Evolutionary conservation across 2,888 invertebrate genomes (phyloP).

Genomic region (Encarsia formosa): DNA sequence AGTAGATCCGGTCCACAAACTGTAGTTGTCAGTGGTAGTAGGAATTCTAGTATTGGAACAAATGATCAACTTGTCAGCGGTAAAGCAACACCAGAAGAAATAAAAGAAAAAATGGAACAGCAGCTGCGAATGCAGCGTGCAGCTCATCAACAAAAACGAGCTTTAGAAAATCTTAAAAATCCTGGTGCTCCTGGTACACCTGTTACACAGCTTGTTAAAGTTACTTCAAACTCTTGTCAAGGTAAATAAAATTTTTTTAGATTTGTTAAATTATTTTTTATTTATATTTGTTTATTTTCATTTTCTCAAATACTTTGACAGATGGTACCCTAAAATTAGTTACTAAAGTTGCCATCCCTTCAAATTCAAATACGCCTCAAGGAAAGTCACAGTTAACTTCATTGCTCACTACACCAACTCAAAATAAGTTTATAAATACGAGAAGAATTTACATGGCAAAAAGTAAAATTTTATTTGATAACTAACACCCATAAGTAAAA

Average conservation of each 20-base stretch:
- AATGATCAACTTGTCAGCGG: constrained; percentile 51
- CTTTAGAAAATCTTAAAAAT: constrained; percentile 56
- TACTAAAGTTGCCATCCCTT: constrained; percentile 63
- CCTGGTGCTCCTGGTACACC: constrained; percentile 44
- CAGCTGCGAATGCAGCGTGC: constrained; percentile 83
- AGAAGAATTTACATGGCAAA: constrained; percentile 73
- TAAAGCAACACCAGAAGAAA: constrained; percentile 67
- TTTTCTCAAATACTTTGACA: constrained; percentile 24
- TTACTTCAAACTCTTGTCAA: constrained; percentile 56
- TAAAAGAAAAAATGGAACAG: constrained; percentile 88
- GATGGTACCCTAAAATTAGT: constrained; percentile 66
- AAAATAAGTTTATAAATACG: constrained; percentile 64
- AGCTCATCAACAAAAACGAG: constrained; percentile 84
- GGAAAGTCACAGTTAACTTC: constrained; percentile 67
- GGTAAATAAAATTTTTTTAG: constrained; percentile 46
- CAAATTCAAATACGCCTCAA: constrained; percentile 53
- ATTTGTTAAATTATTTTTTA: constrained; percentile 10
- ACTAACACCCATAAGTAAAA: background rate
- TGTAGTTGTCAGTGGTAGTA: constrained; percentile 52
- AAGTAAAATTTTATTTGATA: constrained; percentile 50
- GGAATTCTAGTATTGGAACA: constrained; percentile 32
- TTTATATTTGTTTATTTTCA: background rate
- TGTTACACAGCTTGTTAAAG: constrained; percentile 55
- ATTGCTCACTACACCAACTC: constrained; percentile 58
- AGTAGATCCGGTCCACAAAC: constrained; percentile 68